Percentiles rank a stretch among this genome's conserved stretches.
phyloP scores from a whole-genome alignment of 64 coral and sea anemone species.

The Montipora foliosa region DNA sequence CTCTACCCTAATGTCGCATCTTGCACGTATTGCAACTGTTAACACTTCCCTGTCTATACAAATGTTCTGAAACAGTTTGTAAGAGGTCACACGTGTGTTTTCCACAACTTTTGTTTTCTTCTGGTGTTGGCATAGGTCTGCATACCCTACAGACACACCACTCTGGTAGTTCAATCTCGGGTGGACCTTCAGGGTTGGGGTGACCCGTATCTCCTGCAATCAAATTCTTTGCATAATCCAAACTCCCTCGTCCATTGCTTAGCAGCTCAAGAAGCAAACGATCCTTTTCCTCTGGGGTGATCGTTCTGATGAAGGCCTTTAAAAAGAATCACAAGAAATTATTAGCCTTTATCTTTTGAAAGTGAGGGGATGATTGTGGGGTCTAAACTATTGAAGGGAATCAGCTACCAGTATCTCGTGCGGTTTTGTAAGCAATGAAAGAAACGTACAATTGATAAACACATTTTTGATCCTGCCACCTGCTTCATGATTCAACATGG shows the following conservation, averaged over 20 bases:
- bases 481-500: not conserved
- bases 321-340: not conserved
- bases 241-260: constrained; percentile 45
- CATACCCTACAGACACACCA: constrained; percentile 32
- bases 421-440: not conserved
- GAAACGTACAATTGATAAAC: not conserved
- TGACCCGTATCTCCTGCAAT: not conserved
- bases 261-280: constrained; percentile 9
- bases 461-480: not conserved
- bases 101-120: constrained; percentile 28
- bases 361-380: not conserved
- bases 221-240: constrained; percentile 68
- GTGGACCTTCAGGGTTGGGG: not conserved
- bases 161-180: not conserved
- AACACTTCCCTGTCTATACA: constrained; percentile 41
- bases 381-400: too few relatives aligned
- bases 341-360: not conserved
- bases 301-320: not conserved
- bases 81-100: not conserved
- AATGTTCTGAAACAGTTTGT: constrained; percentile 1
- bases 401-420: too few relatives aligned
- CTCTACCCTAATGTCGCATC: constrained; percentile 24
- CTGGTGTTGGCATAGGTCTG: not conserved
- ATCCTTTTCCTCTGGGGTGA: constrained; percentile 10
- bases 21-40: not conserved